Evolutionary conservation across 2,113 vertebrate genomes (phyloP), one percentile per base, ranked within the genome.

Genomic region (Phaethornis superciliosus): DNA sequence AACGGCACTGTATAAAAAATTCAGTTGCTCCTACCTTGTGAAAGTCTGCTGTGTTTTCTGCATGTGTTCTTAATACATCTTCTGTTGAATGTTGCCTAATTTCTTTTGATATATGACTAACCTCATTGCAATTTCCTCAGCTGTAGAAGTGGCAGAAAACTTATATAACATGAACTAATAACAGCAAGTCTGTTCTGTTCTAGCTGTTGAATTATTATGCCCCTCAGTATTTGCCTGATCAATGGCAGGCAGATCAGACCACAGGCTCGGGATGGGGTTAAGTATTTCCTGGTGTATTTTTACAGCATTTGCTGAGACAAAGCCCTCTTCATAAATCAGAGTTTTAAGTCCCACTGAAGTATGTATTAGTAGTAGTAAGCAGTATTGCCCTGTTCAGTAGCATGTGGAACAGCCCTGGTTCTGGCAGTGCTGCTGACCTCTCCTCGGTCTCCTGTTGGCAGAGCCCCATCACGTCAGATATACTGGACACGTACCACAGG

Each of bases 91-190:
- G 32, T 49, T 94, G 60, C 42, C 56, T 96, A 81, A 94, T 94
- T 83, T 91, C 68, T 94, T 94, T 78, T 91, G 95, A 95, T 91
- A 83, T 7, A 85, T 95, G 96, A 95, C 91, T 90, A 88, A 95
- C 62, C 87, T 91, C 60, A 77, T 82, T 91, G 87, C 51, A 74
- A 46, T 81, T 93, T 95, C 54, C 70, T 85, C 74, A 64, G 0
- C 1, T 67, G 32, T 47, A 74, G 59, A 89, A 88, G 52, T 71
- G 79, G 74, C 71, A 77, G 54, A 49, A 91, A 89, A 80, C 55
- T 60, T 88, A 78, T 17, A 3, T 93, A 96, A 85, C 47, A 32
- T 63, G 63, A 91, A 67, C 75, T 89, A 77, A 74, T 67, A 88
- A 71, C n/a, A 92, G 40, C 22, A 46, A 21, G 44, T 35, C 72